phyloP scores from a whole-genome alignment of 2,113 vertebrate genomes.

The Tragelaphus strepsiceros region DNA sequence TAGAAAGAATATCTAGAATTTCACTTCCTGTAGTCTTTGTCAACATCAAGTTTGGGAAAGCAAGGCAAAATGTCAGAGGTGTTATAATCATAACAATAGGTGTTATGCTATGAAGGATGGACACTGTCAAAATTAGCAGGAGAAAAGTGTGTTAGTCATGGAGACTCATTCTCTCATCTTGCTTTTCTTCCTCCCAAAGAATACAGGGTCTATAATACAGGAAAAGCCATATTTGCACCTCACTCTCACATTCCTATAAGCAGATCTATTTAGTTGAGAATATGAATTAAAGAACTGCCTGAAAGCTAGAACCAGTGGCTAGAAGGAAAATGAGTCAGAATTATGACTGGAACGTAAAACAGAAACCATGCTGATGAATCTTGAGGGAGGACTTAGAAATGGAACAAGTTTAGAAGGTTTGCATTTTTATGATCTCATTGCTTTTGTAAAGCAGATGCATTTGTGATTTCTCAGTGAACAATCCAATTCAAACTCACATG shows the following conservation, averaged over 20 bases:
- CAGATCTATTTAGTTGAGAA: neutral
- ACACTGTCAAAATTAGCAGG: neutral
- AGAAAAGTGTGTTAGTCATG: neutral
- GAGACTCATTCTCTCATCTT: neutral
- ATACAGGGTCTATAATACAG: neutral
- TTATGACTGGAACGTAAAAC: neutral
- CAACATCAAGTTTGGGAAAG: neutral
- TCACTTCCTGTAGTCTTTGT: neutral
- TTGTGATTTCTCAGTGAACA: neutral
- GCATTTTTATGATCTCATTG: neutral
- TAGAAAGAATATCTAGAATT: neutral
- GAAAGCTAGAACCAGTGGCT: neutral
- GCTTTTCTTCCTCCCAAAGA: neutral
- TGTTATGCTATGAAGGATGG: neutral
- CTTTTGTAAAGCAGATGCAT: neutral
- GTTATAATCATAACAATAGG: neutral
- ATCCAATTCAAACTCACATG: neutral
- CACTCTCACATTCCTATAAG: fast-evolving
- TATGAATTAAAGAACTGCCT: neutral
- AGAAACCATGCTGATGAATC: neutral
- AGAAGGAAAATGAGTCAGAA: neutral
- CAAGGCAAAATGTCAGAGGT: neutral
- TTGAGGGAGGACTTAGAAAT: neutral
- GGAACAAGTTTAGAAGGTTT: neutral
- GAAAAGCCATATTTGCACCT: neutral